These are phyloP conservation scores for Temnopleurus reevesii DNA, from an alignment of 53 echinoderm and acorn worm species.

Conservation along the genomic window DNA sequence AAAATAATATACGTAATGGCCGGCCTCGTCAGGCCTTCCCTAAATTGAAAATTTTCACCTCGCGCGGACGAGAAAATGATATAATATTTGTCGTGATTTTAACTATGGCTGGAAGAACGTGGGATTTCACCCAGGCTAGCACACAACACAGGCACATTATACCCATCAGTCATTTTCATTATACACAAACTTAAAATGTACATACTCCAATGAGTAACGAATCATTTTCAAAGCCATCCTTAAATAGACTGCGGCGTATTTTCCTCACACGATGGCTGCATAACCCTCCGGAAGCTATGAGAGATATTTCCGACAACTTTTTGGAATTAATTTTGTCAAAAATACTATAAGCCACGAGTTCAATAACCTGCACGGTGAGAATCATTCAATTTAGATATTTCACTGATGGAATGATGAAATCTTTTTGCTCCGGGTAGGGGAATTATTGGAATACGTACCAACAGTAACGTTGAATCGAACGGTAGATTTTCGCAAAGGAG, in stretches of 20 bases:
- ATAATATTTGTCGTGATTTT: constrained; percentile 57
- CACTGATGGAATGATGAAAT: constrained; percentile 34
- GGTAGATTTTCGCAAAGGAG: background rate
- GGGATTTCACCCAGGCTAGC: background rate
- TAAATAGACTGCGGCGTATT: background rate
- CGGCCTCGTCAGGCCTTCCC: constrained; percentile 10
- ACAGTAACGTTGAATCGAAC: background rate
- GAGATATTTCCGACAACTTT: background rate
- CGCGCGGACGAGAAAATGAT: constrained; percentile 28
- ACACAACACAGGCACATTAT: background rate
- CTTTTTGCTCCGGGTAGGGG: background rate
- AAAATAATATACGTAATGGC: constrained; percentile 59
- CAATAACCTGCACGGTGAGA: constrained; percentile 1
- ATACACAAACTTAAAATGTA: background rate
- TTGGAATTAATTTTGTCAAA: constrained; percentile 12
- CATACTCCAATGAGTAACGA: background rate
- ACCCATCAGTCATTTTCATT: background rate
- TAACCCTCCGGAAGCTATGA: background rate
- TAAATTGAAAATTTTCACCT: constrained; percentile 45
- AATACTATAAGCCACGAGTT: background rate
- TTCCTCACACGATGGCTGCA: background rate
- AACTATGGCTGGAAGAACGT: background rate
- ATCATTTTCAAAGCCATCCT: background rate
- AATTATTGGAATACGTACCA: background rate
- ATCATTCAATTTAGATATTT: constrained; percentile 1